Base-by-base conservation (phyloP, 2,888 invertebrate species). In the Euplagia quadripunctaria region DNA sequence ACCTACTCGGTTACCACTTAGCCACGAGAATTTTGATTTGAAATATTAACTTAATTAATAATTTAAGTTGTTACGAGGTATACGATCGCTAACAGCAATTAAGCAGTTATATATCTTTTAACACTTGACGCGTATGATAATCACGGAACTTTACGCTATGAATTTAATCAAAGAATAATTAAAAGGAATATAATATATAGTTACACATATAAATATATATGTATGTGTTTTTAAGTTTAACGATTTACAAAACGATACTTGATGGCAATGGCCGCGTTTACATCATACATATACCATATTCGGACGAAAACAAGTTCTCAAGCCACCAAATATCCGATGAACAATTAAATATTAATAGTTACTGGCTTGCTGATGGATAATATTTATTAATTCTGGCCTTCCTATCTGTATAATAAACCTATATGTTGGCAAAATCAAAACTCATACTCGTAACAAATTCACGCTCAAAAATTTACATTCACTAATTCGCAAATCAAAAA, bases 201-300 rank as follows among this genome's bases (percentile, higher is more conserved):
- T n/a, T 61, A 20, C 2, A 61, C 8, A 41, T 12, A 64, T 64
- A 31, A 16, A 64, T 8, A 3, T 42, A 42, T 64, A 14, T 42
- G 14, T 64, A 6, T 41, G 12, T 31, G 14, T 41, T 4, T 9
- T 4, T 42, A 41, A 1, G 11, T 20, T 51, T 12, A 43, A 68
- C 17, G 17, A 42, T 5, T 43, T 17, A 68, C 46, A 14, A n/a
- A 64, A 52, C 17, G 52, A 55, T 52, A 65, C 51, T 51, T n/a
- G 61, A 84, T 85, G 82, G 89, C 88, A 90, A 87, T 91, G 89
- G 81, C 88, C 89, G 87, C 89, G 83, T 89, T 79, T 74, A 0
- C 70, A 75, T 77, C 58, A 52, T 52, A 31, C 41, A 16, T 11
- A 66, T 51, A 73, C 83, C 86, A 86, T 87, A 76, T 83, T 81